These are phyloP conservation scores for Campylomormyrus numenius DNA, from an alignment of 2,113 vertebrate species.

Conservation along the genomic window DNA sequence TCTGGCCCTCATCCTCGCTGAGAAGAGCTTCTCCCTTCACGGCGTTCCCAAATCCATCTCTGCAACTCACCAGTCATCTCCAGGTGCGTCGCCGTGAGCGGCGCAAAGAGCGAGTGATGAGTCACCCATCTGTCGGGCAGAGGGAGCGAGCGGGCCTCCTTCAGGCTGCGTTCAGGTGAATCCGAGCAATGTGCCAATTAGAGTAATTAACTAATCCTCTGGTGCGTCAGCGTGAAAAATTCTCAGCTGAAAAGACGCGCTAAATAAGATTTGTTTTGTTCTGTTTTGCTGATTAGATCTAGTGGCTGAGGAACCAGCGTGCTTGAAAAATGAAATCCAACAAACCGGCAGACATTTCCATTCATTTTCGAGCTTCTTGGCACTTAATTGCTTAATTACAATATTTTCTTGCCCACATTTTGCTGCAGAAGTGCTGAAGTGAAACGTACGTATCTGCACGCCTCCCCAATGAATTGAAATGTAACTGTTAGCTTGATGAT, in stretches of 20 bases:
- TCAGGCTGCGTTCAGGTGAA: conserved; percentile 17
- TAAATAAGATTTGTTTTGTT: not conserved
- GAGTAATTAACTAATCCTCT: conserved; percentile 3
- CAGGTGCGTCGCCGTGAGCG: not conserved
- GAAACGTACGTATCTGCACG: not conserved
- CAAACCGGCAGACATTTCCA: not conserved
- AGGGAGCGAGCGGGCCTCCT: not conserved
- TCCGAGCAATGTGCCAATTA: conserved; percentile 2
- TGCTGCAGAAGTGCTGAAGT: not conserved
- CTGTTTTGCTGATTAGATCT: conserved; percentile 7
- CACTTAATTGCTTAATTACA: not conserved
- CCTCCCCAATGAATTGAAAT: not conserved
- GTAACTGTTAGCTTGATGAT: not conserved
- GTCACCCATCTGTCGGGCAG: not conserved
- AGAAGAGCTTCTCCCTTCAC: not conserved
- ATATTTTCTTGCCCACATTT: not conserved
- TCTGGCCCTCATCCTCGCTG: not conserved
- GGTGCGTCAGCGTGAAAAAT: not conserved
- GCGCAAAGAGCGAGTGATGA: not conserved
- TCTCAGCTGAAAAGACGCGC: not conserved
- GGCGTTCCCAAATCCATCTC: not conserved
- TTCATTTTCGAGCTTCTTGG: not conserved
- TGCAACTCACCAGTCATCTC: not conserved
- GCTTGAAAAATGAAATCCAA: not conserved
- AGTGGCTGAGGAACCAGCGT: not conserved